phyloP scores from a whole-genome alignment of 2,113 vertebrate species.

The Pseudolaguvia tuberculata region DNA sequence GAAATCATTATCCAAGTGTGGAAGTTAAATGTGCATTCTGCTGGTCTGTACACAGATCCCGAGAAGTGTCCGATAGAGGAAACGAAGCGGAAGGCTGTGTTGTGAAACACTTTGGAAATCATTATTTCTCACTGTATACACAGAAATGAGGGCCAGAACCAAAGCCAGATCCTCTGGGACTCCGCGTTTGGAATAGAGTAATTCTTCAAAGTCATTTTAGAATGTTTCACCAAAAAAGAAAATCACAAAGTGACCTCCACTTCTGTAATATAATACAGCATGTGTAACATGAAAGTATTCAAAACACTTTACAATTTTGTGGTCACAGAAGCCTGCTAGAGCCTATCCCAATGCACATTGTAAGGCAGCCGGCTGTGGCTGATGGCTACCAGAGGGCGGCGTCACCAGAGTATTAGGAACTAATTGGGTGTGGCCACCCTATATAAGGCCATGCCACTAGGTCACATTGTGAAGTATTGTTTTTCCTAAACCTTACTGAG shows the following conservation, averaged over 20 bases:
- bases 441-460: too few relatives aligned
- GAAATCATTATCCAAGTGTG: constrained; percentile 55
- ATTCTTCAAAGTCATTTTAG: constrained; percentile 36
- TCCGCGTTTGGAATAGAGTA: constrained; percentile 42
- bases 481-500: too few relatives aligned
- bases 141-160: constrained; percentile 30
- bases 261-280: constrained; percentile 9
- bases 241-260: constrained; percentile 19
- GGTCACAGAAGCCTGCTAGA: too few relatives aligned
- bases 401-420: too few relatives aligned
- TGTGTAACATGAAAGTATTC: neutral
- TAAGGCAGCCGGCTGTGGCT: too few relatives aligned
- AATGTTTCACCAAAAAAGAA: constrained; percentile 10
- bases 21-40: constrained; percentile 50
- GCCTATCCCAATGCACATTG: too few relatives aligned
- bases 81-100: constrained; percentile 3
- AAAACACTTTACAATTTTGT: neutral
- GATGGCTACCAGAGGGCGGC: too few relatives aligned
- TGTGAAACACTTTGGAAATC: constrained; percentile 43
- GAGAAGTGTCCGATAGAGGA: constrained; percentile 11
- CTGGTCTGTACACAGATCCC: constrained; percentile 30
- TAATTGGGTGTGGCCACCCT: too few relatives aligned
- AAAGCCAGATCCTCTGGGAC: constrained; percentile 38
- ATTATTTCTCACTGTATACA: constrained; percentile 43
- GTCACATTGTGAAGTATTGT: too few relatives aligned